Percentiles rank a stretch among this genome's conserved stretches.
These are phyloP conservation scores for Conomelus anceps DNA, from an alignment of 2,888 invertebrate genomes.

Conservation along the genomic window DNA sequence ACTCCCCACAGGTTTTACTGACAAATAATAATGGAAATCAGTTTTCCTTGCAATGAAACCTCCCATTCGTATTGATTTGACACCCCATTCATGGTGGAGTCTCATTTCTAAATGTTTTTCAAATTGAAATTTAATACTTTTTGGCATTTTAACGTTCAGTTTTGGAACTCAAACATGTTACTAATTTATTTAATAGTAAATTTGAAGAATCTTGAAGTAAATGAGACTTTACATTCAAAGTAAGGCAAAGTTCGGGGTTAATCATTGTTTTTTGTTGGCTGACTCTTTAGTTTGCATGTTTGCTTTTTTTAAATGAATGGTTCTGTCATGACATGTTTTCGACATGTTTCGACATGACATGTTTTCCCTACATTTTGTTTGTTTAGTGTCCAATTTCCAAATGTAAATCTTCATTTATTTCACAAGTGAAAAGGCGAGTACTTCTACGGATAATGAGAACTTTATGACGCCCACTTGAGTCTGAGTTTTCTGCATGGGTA, in stretches of 20 bases:
- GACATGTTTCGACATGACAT: too few relatives aligned
- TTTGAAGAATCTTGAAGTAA: neutral
- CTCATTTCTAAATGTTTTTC: neutral
- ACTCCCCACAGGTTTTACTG: neutral
- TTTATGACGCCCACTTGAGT: too few relatives aligned
- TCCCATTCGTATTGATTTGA: neutral
- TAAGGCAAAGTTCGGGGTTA: neutral
- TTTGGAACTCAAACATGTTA: neutral
- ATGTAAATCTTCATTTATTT: too few relatives aligned
- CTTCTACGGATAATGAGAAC: too few relatives aligned
- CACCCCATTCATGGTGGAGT: neutral
- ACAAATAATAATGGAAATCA: neutral
- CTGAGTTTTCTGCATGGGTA: too few relatives aligned
- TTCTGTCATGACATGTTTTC: too few relatives aligned
- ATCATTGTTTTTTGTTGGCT: neutral
- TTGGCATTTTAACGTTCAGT: neutral
- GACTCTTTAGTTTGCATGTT: neutral
- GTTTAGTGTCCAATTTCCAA: too few relatives aligned
- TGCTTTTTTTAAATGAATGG: too few relatives aligned
- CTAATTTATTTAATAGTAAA: neutral
- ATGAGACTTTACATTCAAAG: neutral
- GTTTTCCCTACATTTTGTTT: too few relatives aligned
- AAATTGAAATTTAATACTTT: neutral
- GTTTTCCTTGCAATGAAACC: neutral
- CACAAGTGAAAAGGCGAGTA: too few relatives aligned